Percentiles rank a stretch among this genome's conserved stretches.
These are phyloP conservation scores for Scaptomyza parva DNA, from an alignment of 2,888 invertebrate genomes.

Conservation along the genomic window DNA sequence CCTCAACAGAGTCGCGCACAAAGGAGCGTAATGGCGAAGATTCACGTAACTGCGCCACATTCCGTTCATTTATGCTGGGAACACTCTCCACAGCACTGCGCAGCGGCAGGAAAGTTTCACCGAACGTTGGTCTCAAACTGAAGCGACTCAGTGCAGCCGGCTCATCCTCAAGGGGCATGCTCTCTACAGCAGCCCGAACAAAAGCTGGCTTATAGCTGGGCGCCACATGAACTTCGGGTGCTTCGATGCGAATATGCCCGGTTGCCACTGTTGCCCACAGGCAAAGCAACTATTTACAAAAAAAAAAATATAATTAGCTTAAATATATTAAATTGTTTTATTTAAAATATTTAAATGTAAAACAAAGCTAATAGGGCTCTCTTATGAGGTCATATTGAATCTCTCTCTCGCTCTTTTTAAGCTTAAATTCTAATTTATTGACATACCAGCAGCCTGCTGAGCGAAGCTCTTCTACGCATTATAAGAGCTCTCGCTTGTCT, in stretches of 20 bases:
- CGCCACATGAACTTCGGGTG: slow-evolving; percentile 71
- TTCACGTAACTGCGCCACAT: slow-evolving; percentile 54
- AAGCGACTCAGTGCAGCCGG: slow-evolving; percentile 58
- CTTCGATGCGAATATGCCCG: slow-evolving; percentile 79
- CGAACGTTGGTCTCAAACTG: slow-evolving; percentile 78
- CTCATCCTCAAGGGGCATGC: slow-evolving; percentile 72
- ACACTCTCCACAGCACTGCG: slow-evolving; percentile 91
- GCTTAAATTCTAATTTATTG: not conserved
- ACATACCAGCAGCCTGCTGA: slow-evolving; percentile 55
- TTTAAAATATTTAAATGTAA: too few species aligned
- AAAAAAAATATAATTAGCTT: not conserved
- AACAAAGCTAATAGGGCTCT: too few species aligned
- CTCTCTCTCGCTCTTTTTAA: too few species aligned
- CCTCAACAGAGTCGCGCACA: slow-evolving; percentile 83
- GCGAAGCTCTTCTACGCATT: slow-evolving; percentile 62
- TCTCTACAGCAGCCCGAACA: slow-evolving; percentile 84
- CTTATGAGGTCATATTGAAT: too few species aligned
- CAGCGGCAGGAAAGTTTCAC: slow-evolving; percentile 87
- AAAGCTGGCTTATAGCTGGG: slow-evolving; percentile 75
- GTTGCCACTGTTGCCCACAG: slow-evolving; percentile 38
- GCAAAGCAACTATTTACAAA: slow-evolving; percentile 45
- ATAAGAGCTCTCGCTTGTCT: not conserved
- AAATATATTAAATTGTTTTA: too few species aligned
- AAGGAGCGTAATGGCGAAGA: slow-evolving; percentile 71
- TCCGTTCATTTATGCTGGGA: slow-evolving; percentile 84